These are phyloP conservation scores for Cyanocitta stelleri DNA, from an alignment of 2,113 vertebrate species.

Conservation along the genomic window DNA sequence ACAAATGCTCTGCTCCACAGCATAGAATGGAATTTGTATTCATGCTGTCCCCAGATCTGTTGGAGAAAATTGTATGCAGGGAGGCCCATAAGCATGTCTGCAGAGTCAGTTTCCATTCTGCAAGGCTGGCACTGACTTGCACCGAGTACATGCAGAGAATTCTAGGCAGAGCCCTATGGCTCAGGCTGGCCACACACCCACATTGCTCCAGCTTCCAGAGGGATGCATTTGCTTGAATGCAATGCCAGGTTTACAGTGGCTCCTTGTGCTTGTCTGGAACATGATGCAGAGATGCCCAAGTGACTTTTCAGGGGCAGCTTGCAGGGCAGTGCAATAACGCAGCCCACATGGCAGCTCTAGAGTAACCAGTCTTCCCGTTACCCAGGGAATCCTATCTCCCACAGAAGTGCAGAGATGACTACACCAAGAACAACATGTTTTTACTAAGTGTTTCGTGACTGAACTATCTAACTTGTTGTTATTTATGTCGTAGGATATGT, in stretches of 20 bases:
- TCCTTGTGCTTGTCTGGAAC: background rate
- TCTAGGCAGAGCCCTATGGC: background rate
- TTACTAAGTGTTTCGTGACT: background rate
- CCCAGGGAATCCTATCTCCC: background rate
- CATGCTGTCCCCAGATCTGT: background rate
- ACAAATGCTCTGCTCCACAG: background rate
- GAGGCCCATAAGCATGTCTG: background rate
- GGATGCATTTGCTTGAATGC: background rate
- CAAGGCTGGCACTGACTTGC: background rate
- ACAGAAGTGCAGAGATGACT: background rate
- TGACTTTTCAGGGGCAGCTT: background rate
- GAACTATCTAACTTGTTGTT: background rate
- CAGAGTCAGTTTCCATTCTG: background rate
- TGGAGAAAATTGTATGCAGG: background rate
- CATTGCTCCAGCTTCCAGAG: background rate
- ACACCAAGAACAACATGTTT: background rate
- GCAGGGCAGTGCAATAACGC: background rate
- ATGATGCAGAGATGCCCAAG: background rate
- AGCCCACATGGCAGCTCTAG: background rate
- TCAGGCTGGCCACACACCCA: background rate
- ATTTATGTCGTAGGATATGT: background rate
- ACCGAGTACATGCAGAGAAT: fast-evolving
- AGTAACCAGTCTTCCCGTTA: background rate
- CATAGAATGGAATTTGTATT: background rate
- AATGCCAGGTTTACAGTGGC: background rate